These are phyloP conservation scores for Stomatorhinus walkeri DNA, from an alignment of 2,797 vertebrate genomes.

Conservation along the genomic window DNA sequence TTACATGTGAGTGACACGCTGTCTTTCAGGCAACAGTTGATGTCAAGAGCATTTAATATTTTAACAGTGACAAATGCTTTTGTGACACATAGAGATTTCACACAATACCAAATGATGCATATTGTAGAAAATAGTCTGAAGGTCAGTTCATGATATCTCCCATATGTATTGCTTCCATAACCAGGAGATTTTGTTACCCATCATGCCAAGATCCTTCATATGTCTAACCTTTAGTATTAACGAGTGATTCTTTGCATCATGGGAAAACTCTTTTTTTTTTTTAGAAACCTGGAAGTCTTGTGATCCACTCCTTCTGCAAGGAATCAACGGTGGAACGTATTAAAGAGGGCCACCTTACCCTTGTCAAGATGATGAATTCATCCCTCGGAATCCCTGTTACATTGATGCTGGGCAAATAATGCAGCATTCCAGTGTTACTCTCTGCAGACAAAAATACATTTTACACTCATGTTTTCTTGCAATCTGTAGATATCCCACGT, in stretches of 20 bases:
- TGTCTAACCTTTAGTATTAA: not conserved
- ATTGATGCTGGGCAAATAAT: not conserved
- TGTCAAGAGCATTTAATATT: not conserved
- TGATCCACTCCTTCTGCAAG: not conserved
- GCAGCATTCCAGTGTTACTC: not conserved
- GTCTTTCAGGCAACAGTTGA: not conserved
- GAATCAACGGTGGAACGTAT: not conserved
- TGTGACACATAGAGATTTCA: not conserved
- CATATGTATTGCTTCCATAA: not conserved
- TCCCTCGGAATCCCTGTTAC: not conserved
- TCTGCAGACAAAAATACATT: not conserved
- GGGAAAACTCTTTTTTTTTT: not conserved
- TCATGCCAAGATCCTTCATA: not conserved
- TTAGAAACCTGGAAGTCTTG: not conserved
- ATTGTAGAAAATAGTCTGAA: not conserved
- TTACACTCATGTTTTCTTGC: not conserved
- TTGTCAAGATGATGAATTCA: slow-evolving; percentile 2
- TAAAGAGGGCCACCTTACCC: not conserved
- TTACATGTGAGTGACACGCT: not conserved
- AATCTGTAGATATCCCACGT: not conserved
- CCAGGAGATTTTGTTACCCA: not conserved
- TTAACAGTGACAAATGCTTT: not conserved
- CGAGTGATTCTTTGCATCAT: not conserved
- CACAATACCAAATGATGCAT: not conserved
- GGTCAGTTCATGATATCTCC: not conserved